phyloP scores from a whole-genome alignment of 1,140 invertebrate genomes.

The Cotesia glomerata region DNA sequence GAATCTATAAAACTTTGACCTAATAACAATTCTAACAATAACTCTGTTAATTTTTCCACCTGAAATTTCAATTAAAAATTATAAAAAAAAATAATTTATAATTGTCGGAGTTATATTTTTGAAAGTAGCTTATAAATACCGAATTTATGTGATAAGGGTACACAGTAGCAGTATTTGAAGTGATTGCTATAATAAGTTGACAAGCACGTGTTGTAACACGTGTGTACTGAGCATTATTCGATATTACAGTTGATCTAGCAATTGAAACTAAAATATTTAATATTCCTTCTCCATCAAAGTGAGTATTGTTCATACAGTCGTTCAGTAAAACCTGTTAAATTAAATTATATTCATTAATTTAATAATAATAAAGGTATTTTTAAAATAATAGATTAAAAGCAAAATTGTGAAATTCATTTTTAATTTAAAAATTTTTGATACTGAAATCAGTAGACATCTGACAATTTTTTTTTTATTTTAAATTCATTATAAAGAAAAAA shows the following conservation, averaged over 20 bases:
- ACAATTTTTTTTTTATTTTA: too few species aligned
- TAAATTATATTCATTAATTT: background rate
- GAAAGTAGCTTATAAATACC: conserved; percentile 33
- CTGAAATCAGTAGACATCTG: too few species aligned
- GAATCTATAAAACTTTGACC: conserved; percentile 58
- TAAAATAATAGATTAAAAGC: background rate
- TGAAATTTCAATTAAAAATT: conserved; percentile 35
- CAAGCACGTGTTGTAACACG: conserved; percentile 58
- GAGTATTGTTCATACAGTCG: conserved; percentile 55
- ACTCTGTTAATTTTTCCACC: conserved; percentile 59
- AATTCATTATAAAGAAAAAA: too few species aligned
- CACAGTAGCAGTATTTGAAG: conserved; percentile 55
- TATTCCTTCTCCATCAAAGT: conserved; percentile 56
- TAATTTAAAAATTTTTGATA: background rate
- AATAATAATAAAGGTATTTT: background rate
- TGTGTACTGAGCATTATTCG: conserved; percentile 60
- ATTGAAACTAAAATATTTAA: conserved; percentile 60
- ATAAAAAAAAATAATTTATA: background rate
- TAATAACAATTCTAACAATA: conserved; percentile 55
- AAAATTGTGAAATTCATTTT: background rate
- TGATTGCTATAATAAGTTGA: conserved; percentile 58
- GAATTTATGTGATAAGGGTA: conserved; percentile 58
- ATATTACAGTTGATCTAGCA: conserved; percentile 58
- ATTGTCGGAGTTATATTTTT: background rate
- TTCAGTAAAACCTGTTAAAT: conserved; percentile 56